phyloP scores from a whole-genome alignment of 2,797 vertebrate species.

The Anisognathus igniventris region DNA sequence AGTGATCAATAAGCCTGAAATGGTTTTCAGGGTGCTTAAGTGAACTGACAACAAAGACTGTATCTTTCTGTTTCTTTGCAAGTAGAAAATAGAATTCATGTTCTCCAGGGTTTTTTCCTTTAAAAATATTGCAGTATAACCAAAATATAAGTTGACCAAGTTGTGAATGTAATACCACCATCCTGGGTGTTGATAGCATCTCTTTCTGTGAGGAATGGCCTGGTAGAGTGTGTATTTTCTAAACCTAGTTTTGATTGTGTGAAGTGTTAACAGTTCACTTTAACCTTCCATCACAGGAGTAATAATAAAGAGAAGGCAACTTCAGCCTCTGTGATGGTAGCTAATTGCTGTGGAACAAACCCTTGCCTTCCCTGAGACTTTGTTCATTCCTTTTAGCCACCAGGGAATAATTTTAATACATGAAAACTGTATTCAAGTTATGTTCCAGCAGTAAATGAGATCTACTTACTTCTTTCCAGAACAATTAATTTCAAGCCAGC shows the following conservation, averaged over 20 bases:
- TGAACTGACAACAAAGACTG: background rate
- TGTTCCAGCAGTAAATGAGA: slow-evolving; percentile 27
- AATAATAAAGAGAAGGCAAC: background rate
- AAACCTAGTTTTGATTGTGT: background rate
- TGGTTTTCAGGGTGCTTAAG: background rate
- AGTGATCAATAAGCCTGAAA: background rate
- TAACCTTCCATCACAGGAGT: background rate
- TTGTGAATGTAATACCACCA: background rate
- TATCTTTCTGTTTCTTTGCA: background rate
- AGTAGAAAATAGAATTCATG: background rate
- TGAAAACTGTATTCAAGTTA: slow-evolving; percentile 3
- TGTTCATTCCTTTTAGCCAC: background rate
- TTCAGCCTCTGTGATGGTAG: background rate
- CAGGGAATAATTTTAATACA: slow-evolving; percentile 20
- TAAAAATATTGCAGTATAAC: background rate
- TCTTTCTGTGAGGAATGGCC: background rate
- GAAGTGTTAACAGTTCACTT: background rate
- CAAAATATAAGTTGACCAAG: background rate
- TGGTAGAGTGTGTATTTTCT: background rate
- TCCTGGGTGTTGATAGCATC: background rate
- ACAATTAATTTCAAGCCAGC: slow-evolving; percentile 45
- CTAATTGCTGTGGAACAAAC: slow-evolving; percentile 14
- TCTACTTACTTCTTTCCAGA: slow-evolving; percentile 5
- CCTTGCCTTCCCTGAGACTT: background rate
- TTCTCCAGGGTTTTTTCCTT: background rate